Evolutionary conservation across 2,797 vertebrate species (phyloP), one percentile per base, ranked within the genome.

Genomic region (Phataginus tricuspis): DNA sequence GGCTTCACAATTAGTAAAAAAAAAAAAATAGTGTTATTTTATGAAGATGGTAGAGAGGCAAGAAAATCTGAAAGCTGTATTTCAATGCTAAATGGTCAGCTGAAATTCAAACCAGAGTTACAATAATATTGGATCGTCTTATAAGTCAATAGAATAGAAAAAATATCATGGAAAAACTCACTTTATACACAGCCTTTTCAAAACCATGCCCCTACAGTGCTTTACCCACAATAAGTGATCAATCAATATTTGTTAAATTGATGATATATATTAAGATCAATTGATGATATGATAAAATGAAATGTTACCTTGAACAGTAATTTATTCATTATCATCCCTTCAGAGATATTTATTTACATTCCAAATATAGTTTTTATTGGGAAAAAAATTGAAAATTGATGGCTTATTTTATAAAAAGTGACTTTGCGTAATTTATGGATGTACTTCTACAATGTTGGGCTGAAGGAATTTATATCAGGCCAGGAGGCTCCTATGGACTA

Each of bases 271-370:
- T 94, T 83, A 72, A 59, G 34, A 61, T 80, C 34, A 92, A 0
- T 78, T 88, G 25, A 68, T 82, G n/a, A 3, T 80, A 55, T 68
- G 21, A 95, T 83, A 74, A 86, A 84, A 94, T 87, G 57, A 91
- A 96, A 42, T 39, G 16, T 95, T 94, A 74, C 53, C 59, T 85
- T 75, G 14, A 79, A 7, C 49, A 83, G 84, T 94, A n/a, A 49
- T 82, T 83, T 19, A 34, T 34, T 72, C 45, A 88, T 83, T 8
- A 61, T n/a, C 29, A 37, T 93, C 71, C 34, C 78, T 82, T 95
- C 71, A 88, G 77, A 88, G 34, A 45, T 66, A 83, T 34, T 39
- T 77, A 69, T 45, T 91, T 90, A 57, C 8, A 63, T 49, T 90
- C 51, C 34, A 93, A 90, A 79, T 83, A 16, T 45, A 57, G 9